Conservation (phyloP, 2,797 vertebrate genomes). For the Varecia variegata region DNA sequence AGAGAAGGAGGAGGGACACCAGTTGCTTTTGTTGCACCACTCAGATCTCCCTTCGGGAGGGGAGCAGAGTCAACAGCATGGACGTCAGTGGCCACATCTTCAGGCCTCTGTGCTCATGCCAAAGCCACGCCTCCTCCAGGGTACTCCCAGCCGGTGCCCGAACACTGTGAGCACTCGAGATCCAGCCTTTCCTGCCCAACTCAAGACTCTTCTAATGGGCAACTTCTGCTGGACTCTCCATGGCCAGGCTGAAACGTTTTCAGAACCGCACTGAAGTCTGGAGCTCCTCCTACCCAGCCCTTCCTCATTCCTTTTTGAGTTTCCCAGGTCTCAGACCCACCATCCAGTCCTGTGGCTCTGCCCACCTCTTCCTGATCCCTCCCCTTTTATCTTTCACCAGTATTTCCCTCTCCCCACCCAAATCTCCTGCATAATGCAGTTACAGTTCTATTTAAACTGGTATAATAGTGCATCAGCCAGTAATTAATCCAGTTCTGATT, state of each 20-base stretch:
- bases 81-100: fast-evolving
- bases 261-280: background rate
- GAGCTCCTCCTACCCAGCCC: background rate
- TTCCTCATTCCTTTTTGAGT: background rate
- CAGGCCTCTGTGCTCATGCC: background rate
- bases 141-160: background rate
- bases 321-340: background rate
- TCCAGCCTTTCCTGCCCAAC: background rate
- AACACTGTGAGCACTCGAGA: background rate
- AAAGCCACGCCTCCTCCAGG: background rate
- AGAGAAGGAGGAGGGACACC: fast-evolving
- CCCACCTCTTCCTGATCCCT: background rate
- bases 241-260: background rate
- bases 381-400: background rate
- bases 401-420: background rate
- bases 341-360: background rate
- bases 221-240: background rate
- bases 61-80: background rate
- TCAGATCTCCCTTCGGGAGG: background rate
- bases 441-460: background rate
- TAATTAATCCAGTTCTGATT: background rate
- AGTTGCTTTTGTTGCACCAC: background rate
- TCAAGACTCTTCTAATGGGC: background rate
- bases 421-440: background rate
- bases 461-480: background rate